Conservation (phyloP, 2,113 vertebrate species). For the Ondatra zibethicus region DNA sequence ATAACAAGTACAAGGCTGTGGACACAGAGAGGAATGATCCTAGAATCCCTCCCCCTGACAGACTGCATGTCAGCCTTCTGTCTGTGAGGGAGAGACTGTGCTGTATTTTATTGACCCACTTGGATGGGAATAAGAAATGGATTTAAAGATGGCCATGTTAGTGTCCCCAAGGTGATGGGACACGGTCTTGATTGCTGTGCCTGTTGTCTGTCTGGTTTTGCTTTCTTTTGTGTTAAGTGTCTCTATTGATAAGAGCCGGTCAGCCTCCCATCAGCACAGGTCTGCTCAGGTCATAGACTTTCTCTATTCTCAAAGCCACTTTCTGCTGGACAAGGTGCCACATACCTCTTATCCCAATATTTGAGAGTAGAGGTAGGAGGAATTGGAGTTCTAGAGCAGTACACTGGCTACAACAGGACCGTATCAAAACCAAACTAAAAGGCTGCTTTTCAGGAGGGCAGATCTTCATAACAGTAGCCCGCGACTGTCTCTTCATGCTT, state of each 20-base stretch:
- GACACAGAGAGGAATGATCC: neutral
- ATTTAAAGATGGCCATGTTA: neutral
- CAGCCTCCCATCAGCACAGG: neutral
- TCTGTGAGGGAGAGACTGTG: constrained; percentile 30
- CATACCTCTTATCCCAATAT: neutral
- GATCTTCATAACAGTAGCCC: neutral
- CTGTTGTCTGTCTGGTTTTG: neutral
- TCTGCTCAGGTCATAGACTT: neutral
- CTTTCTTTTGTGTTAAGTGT: neutral
- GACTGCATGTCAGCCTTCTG: neutral
- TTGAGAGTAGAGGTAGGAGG: neutral
- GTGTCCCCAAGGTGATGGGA: neutral
- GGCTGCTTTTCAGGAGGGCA: neutral
- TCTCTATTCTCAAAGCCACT: constrained; percentile 20
- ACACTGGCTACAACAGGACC: neutral
- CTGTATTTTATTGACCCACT: constrained; percentile 2
- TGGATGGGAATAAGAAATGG: neutral
- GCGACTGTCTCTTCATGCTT: neutral
- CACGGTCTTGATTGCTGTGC: neutral
- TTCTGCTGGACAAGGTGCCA: neutral
- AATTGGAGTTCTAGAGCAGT: neutral
- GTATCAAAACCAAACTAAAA: neutral
- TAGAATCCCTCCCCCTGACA: neutral
- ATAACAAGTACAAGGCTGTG: neutral
- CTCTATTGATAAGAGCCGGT: neutral